phyloP scores from a whole-genome alignment of 2,888 invertebrate genomes.

The Drosophila buzzatii region DNA sequence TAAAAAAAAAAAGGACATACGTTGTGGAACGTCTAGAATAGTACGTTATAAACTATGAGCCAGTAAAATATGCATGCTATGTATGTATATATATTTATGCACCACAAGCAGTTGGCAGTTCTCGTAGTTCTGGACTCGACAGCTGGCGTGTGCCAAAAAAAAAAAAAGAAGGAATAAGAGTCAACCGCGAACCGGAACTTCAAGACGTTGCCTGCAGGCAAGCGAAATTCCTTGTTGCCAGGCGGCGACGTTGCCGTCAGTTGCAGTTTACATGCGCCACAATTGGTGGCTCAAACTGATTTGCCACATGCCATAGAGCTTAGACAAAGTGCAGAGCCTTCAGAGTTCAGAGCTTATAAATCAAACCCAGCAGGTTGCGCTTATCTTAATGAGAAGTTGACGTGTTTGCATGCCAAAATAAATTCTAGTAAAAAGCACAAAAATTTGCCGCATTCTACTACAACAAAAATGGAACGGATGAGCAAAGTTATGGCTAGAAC shows the following conservation, averaged over 20 bases:
- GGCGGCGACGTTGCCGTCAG: slow-evolving; percentile 11
- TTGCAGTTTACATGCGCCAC: slow-evolving; percentile 61
- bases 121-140: slow-evolving; percentile 42
- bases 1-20: slow-evolving; percentile 5
- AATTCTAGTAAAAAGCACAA: slow-evolving; percentile 31
- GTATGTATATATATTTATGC: neutral
- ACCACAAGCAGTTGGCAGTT: slow-evolving; percentile 34
- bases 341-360: slow-evolving; percentile 27
- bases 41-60: slow-evolving; percentile 33
- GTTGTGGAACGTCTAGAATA: slow-evolving; percentile 35
- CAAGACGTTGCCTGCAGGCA: slow-evolving; percentile 36
- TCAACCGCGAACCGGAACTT: slow-evolving; percentile 31
- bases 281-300: slow-evolving; percentile 50
- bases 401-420: slow-evolving; percentile 69
- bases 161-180: slow-evolving; percentile 9
- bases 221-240: slow-evolving; percentile 48
- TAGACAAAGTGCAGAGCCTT: slow-evolving; percentile 10
- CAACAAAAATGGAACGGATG: slow-evolving; percentile 46
- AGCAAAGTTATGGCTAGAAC: slow-evolving; percentile 46
- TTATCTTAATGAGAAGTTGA: slow-evolving; percentile 78
- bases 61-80: slow-evolving; percentile 29
- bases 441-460: slow-evolving; percentile 45
- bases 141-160: slow-evolving; percentile 74
- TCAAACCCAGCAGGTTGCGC: slow-evolving; percentile 47
- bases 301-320: slow-evolving; percentile 27